Base-by-base conservation (phyloP, 2,888 invertebrate genomes). In the Itoplectis maculator region DNA sequence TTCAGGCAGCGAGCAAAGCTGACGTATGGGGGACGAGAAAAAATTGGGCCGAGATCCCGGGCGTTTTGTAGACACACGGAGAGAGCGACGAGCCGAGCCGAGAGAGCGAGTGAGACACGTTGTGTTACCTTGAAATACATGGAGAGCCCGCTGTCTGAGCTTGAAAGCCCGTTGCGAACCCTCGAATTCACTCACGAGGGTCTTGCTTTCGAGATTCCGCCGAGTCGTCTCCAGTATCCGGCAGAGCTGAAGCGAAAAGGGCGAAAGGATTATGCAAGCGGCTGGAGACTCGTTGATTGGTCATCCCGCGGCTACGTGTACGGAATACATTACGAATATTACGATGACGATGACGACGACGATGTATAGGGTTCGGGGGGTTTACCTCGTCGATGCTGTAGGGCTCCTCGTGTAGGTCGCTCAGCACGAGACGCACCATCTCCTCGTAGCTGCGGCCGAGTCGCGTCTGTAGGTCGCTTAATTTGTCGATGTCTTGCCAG, bases 111-210 rank as follows among this genome's bases (percentile, higher is more conserved):
- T 68, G 49, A 40, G 18, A n/a, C n/a, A n/a, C n/a, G n/a, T n/a
- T 45, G 90, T 37, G 90, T 92, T 92, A 96, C 96, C 96, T 94
- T 96, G 95, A 88, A 96, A 96, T 15, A 99, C 99, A 92, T 99
- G 99, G 37, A 96, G 93, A 3, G 98, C 97, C 85, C 99, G 95
- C 90, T 98, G 96, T 84, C 95, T 94, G 45, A 99, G 94, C 92
- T 97, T 96, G 90, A 97, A 97, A 79, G 77, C 82, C 86, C 94
- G 93, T 84, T 94, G 90, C 88, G 96, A 94, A 83, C 95, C 92
- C 76, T 93, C 93, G 13, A 96, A 96, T 88, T 96, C 95, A 76
- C 93, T 92, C 61, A 95, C 95, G 65, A 98, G 93, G 86, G 96
- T 95, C 85, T 94, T 94, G 35, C 95, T 93, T 83, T 95, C 95